A percentile compares a stretch with the other conserved stretches of the same genome.
phyloP scores from a whole-genome alignment of 2,113 vertebrate species.

The Hippolais icterina region DNA sequence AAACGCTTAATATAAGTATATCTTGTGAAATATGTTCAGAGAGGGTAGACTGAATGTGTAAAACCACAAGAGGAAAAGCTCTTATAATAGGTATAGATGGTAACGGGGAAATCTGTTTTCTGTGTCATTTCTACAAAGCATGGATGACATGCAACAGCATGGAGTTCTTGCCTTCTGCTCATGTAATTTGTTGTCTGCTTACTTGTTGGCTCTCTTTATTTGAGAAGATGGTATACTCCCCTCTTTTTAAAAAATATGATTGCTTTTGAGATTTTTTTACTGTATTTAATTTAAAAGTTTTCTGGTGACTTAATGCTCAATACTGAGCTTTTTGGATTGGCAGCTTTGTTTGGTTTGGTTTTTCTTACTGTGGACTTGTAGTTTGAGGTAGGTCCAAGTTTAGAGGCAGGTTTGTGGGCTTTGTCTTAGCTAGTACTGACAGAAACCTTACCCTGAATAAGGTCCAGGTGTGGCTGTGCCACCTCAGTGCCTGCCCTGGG shows the following conservation, averaged over 20 bases:
- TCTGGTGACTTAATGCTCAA: background rate
- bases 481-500: rapidly evolving
- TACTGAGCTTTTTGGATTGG: background rate
- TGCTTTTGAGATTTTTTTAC: background rate
- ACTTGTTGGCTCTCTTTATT: background rate
- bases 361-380: background rate
- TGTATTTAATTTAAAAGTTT: background rate
- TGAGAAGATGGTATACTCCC: background rate
- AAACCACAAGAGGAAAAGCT: background rate
- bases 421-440: rapidly evolving
- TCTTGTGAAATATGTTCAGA: background rate
- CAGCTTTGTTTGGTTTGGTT: background rate
- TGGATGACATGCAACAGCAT: rapidly evolving
- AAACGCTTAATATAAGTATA: background rate
- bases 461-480: rapidly evolving
- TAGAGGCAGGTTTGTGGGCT: rapidly evolving
- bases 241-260: too few relatives aligned
- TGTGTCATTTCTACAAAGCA: rapidly evolving
- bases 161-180: background rate
- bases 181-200: rapidly evolving
- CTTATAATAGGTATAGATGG: background rate
- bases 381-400: background rate
- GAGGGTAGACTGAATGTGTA: rapidly evolving
- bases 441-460: rapidly evolving
- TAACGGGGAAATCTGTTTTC: background rate